Conservation (phyloP, 2,797 vertebrate species). For the Acanthurus lineatus region DNA sequence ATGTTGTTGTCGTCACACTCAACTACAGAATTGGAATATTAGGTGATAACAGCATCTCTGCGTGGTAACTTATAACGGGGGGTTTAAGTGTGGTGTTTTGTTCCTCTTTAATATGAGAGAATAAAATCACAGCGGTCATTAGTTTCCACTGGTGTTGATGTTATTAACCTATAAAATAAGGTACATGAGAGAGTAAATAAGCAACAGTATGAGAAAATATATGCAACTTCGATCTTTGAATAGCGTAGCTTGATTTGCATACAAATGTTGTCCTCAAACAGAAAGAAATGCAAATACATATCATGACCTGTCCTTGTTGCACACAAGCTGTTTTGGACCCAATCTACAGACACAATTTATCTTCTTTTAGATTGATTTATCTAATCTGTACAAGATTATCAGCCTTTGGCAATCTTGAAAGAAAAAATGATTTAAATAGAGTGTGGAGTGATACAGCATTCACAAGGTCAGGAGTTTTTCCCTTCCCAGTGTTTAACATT, state of each 20-base stretch:
- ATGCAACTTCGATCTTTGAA: slow-evolving; percentile 28
- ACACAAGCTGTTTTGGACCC: slow-evolving; percentile 36
- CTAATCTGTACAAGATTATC: slow-evolving; percentile 63
- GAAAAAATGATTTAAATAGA: slow-evolving; percentile 57
- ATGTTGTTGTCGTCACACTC: slow-evolving; percentile 97
- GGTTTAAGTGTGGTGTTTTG: slow-evolving; percentile 47
- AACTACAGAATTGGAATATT: slow-evolving; percentile 98
- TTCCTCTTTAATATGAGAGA: slow-evolving; percentile 23
- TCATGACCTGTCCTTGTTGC: slow-evolving; percentile 55
- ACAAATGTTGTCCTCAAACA: slow-evolving; percentile 47
- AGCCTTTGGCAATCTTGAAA: slow-evolving; percentile 45
- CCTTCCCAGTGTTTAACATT: slow-evolving; percentile 65
- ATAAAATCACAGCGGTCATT: slow-evolving; percentile 41
- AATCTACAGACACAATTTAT: slow-evolving; percentile 49
- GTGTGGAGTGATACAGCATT: slow-evolving; percentile 42
- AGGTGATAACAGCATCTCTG: slow-evolving; percentile 85
- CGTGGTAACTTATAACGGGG: slow-evolving; percentile 33
- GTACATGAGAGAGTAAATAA: slow-evolving; percentile 33
- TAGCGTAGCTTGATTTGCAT: slow-evolving; percentile 54
- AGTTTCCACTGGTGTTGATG: slow-evolving; percentile 37
- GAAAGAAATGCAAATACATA: slow-evolving; percentile 45
- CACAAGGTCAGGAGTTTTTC: slow-evolving; percentile 70
- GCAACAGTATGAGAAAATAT: slow-evolving; percentile 1
- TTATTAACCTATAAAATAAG: slow-evolving; percentile 34
- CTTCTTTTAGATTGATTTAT: slow-evolving; percentile 55